phyloP scores from a whole-genome alignment of 2,113 vertebrate genomes.

The Nipponia nippon region DNA sequence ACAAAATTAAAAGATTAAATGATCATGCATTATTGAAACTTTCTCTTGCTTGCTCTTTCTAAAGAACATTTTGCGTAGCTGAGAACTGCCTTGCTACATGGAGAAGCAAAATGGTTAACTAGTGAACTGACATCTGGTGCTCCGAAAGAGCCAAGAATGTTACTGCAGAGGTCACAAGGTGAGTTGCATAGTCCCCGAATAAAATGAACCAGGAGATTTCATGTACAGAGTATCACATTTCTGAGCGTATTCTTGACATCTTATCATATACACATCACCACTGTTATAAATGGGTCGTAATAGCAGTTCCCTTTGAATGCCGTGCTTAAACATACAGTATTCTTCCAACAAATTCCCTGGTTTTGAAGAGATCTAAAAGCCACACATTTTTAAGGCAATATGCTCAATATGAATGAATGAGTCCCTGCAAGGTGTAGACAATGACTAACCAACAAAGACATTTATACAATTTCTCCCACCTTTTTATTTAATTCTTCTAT shows the following conservation, averaged over 20 bases:
- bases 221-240: constrained; percentile 44
- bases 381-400: neutral
- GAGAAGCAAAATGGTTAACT: constrained; percentile 38
- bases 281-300: constrained; percentile 12
- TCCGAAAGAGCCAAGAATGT: neutral
- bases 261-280: constrained; percentile 48
- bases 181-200: neutral
- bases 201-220: constrained; percentile 35
- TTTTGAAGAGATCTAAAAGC: neutral
- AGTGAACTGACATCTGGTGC: constrained; percentile 39
- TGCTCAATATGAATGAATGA: neutral
- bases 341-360: neutral
- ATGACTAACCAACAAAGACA: neutral
- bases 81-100: neutral
- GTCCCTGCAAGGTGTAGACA: neutral
- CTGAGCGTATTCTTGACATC: constrained; percentile 32
- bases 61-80: neutral
- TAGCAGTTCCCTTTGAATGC: neutral
- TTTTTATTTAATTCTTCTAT: neutral
- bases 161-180: constrained; percentile 31
- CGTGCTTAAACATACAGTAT: neutral
- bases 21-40: neutral
- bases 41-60: neutral
- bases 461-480: neutral
- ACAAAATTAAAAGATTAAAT: neutral